Base-by-base conservation (phyloP, 2,797 vertebrate genomes). In the Gymnoscopelus braueri region DNA sequence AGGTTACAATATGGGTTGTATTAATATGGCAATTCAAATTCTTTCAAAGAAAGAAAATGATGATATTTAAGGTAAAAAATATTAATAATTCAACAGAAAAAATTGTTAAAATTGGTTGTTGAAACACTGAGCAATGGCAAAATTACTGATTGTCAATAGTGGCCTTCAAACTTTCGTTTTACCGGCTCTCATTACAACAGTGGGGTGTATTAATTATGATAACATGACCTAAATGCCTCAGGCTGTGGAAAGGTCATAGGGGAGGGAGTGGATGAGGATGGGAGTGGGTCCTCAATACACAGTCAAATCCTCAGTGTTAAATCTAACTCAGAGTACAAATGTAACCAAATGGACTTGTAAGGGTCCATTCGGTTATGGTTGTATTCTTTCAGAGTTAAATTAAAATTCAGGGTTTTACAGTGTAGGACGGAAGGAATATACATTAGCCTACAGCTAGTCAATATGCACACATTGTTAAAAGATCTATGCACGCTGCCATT, bases 221-320 rank as follows among this genome's bases (percentile, higher is more conserved):
- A 67, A 61, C 51, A 59, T 12, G 11, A 69, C 32, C 67, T 69
- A 58, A 68, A 72, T 48, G 63, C 82, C 65, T 60, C 53, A 2
- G 52, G 83, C 72, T 75, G 78, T 63, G 63, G 60, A 71, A 82
- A 87, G 87, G 80, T 88, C 81, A 83, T 19, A 79, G 82, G 79
- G 82, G 70, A 84, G 54, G 57, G 74, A 75, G 75, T 71, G 72
- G 77, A 87, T 79, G 71, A 65, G 69, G 26, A 79, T 86, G 71
- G 12, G 26, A 83, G 72, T 29, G 26, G 26, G 2, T 29, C 2
- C 26, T 29, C 26, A 29, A 29, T 29, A 29, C 26, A 29, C 26
- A 50, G 55, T 0, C 47, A 13, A 53, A 32, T 23, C 61, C 52
- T 50, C 47, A 69, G 13, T 71, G 32, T 35, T 12, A 35, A 24